Evolutionary conservation across 2,888 invertebrate genomes (phyloP).

Genomic region (Lasius platythorax): DNA sequence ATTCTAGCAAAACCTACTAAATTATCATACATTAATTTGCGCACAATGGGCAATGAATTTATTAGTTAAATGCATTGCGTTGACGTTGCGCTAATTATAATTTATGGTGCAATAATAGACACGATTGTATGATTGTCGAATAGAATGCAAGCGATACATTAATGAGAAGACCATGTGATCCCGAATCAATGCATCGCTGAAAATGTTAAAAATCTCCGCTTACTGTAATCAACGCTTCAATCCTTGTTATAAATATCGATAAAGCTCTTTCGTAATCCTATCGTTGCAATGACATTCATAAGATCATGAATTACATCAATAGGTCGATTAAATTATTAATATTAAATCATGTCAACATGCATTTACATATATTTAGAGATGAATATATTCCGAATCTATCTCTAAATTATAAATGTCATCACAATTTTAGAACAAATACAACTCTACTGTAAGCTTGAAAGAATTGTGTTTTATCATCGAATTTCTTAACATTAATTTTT

Average conservation of each 20-base stretch:
- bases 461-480: background rate
- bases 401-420: background rate
- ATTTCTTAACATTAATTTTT: background rate
- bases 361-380: background rate
- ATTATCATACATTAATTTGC: conserved; percentile 77
- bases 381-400: background rate
- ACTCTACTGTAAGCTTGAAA: background rate
- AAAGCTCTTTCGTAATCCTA: background rate
- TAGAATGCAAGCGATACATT: conserved; percentile 36
- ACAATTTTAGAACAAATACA: background rate
- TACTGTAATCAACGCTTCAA: background rate
- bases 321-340: background rate
- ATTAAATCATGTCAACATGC: background rate
- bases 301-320: background rate
- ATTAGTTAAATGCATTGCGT: conserved; percentile 74
- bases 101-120: conserved; percentile 74
- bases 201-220: background rate
- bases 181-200: conserved; percentile 3
- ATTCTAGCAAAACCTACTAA: conserved; percentile 67
- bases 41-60: conserved; percentile 72
- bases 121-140: conserved; percentile 54
- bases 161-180: conserved; percentile 12
- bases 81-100: conserved; percentile 71
- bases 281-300: background rate
- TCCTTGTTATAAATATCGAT: background rate